Evolutionary conservation across 2,888 invertebrate genomes (phyloP).

Genomic region (Chalcosyrphus nemorum): DNA sequence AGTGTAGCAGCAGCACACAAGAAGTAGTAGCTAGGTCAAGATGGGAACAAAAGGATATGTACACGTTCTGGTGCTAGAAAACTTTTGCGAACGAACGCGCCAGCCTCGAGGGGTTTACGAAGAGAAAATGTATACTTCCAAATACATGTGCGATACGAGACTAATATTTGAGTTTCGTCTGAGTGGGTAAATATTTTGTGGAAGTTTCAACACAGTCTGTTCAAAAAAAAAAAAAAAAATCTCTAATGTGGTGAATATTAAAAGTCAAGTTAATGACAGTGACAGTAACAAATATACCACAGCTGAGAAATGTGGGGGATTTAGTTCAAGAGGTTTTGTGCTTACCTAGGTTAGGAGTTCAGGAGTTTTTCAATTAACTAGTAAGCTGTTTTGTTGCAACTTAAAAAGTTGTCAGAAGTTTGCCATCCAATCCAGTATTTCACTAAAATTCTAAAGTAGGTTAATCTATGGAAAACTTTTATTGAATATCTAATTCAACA

Average conservation of each 20-base stretch:
- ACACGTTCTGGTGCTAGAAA: background rate
- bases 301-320: too few species aligned
- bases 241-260: background rate
- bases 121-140: conserved; percentile 3
- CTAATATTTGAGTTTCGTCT: conserved; percentile 49
- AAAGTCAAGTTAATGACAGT: background rate
- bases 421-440: too few species aligned
- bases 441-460: too few species aligned
- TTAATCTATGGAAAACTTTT: too few species aligned
- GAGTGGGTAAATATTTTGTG: conserved; percentile 32
- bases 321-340: too few species aligned
- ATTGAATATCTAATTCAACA: too few species aligned
- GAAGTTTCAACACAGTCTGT: background rate
- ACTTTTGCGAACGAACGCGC: conserved; percentile 27
- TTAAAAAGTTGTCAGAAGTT: too few species aligned
- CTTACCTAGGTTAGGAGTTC: too few species aligned
- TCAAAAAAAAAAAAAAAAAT: too few species aligned
- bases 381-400: too few species aligned
- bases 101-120: background rate
- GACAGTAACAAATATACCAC: too few species aligned
- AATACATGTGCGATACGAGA: conserved; percentile 29
- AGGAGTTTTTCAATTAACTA: too few species aligned
- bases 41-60: conserved; percentile 11
- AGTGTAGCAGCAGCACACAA: conserved; percentile 17
- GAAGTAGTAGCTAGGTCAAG: conserved; percentile 60